A percentile compares a stretch with the other conserved stretches of the same genome.
These are phyloP conservation scores for Rhodinocichla rosea DNA, from an alignment of 2,113 vertebrate genomes.

Conservation along the genomic window DNA sequence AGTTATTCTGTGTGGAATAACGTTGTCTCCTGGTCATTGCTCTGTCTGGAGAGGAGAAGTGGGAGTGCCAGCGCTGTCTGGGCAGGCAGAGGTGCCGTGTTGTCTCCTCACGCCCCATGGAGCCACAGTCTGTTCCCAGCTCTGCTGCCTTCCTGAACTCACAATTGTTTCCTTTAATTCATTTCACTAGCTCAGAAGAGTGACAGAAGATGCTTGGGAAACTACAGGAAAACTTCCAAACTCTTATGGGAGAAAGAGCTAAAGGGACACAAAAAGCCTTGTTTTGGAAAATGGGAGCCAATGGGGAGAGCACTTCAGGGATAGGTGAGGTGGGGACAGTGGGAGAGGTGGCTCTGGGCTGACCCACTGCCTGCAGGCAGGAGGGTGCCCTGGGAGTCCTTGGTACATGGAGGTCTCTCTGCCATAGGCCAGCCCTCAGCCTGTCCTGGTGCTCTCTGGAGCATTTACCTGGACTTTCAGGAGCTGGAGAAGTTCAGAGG, in stretches of 20 bases:
- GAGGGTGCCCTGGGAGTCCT: neutral
- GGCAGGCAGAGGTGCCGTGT: neutral
- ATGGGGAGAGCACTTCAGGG: neutral
- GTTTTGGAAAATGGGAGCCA: neutral
- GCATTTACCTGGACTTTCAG: neutral
- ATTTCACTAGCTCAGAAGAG: neutral
- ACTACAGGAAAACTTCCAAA: neutral
- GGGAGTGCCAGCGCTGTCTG: neutral
- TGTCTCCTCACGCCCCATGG: neutral
- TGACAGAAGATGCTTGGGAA: neutral
- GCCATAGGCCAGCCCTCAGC: neutral
- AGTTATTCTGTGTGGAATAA: neutral
- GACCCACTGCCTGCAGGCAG: neutral
- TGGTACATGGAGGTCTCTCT: neutral
- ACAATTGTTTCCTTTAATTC: neutral
- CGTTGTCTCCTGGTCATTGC: accelerated
- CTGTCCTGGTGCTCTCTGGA: neutral
- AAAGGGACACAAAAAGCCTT: neutral
- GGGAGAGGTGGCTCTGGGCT: neutral
- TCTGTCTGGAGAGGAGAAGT: neutral
- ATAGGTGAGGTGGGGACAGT: neutral
- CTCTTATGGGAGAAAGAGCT: neutral
- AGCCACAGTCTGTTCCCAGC: neutral
- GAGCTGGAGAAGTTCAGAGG: neutral
- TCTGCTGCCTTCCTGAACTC: neutral